Conservation (phyloP, 2,797 vertebrate genomes). For the Tauraco hartlaubi region DNA sequence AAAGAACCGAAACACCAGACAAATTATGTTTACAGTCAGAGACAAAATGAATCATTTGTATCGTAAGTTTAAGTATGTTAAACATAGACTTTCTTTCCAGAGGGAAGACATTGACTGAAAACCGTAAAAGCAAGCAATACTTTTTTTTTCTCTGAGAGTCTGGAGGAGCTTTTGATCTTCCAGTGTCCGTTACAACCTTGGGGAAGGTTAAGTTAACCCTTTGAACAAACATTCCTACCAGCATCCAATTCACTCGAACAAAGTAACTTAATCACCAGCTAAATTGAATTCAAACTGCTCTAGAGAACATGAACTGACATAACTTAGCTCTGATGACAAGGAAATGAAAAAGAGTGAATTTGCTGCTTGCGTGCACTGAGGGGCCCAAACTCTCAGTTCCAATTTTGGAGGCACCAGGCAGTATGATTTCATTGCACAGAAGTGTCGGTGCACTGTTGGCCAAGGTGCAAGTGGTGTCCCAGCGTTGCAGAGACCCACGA, state of each 20-base stretch:
- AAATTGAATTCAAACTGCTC: conserved; percentile 51
- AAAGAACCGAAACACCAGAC: conserved; percentile 24
- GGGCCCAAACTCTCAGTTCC: background rate
- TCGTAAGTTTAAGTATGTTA: background rate
- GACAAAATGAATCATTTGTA: conserved; percentile 12
- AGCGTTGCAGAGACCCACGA: rapidly evolving
- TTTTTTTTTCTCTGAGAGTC: background rate
- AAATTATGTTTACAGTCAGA: conserved; percentile 21
- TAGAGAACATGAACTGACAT: background rate
- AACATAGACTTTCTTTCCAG: conserved; percentile 13
- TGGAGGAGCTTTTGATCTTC: conserved; percentile 55
- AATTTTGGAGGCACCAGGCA: background rate
- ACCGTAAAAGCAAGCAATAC: background rate
- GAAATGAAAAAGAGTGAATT: background rate
- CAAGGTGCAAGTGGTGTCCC: background rate
- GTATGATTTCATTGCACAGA: background rate
- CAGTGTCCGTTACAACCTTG: background rate
- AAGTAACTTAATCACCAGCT: conserved; percentile 35
- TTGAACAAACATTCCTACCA: conserved; percentile 36
- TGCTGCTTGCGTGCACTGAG: background rate
- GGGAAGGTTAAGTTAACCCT: conserved; percentile 61
- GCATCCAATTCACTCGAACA: background rate
- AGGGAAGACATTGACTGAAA: conserved; percentile 19
- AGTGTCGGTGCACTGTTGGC: background rate
- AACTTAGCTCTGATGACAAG: background rate